These are phyloP conservation scores for Pseudanteris insignis DNA, from an alignment of 2,888 invertebrate genomes.

Conservation along the genomic window DNA sequence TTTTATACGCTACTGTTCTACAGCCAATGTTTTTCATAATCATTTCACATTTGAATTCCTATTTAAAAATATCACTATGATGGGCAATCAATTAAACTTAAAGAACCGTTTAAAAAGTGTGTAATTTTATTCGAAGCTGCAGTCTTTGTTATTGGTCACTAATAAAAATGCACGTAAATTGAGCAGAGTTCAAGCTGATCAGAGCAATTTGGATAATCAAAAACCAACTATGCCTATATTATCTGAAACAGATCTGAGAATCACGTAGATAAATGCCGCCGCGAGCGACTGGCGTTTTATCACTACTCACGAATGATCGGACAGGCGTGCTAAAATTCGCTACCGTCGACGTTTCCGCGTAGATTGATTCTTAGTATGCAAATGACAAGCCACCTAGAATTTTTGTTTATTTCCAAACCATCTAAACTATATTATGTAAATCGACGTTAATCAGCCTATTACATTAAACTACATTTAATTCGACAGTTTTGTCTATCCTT, in stretches of 20 bases:
- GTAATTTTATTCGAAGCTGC: too few relatives aligned
- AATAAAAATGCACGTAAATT: too few relatives aligned
- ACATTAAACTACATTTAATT: slow-evolving; percentile 6
- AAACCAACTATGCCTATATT: slow-evolving; percentile 30
- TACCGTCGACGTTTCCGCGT: slow-evolving; percentile 32
- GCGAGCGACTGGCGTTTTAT: too few relatives aligned
- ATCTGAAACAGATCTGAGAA: slow-evolving; percentile 6
- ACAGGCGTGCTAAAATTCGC: slow-evolving; percentile 10
- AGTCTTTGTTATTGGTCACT: too few relatives aligned
- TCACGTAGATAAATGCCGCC: slow-evolving; percentile 5
- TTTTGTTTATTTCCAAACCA: slow-evolving; percentile 25
- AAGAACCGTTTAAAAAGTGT: too few relatives aligned
- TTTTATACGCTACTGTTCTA: too few relatives aligned
- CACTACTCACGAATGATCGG: too few relatives aligned
- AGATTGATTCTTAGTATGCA: slow-evolving; percentile 44
- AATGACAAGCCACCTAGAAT: slow-evolving; percentile 21
- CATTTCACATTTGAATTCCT: too few relatives aligned
- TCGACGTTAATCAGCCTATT: slow-evolving; percentile 28
- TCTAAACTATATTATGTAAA: slow-evolving; percentile 30
- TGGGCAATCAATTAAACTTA: too few relatives aligned
- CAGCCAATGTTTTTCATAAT: too few relatives aligned
- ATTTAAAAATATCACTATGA: too few relatives aligned
- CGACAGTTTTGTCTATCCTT: slow-evolving; percentile 29
- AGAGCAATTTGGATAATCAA: slow-evolving; percentile 15
- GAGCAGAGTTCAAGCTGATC: too few relatives aligned